Evolutionary conservation across 2,888 invertebrate species (phyloP).

Genomic region (Mythimna ferrago): DNA sequence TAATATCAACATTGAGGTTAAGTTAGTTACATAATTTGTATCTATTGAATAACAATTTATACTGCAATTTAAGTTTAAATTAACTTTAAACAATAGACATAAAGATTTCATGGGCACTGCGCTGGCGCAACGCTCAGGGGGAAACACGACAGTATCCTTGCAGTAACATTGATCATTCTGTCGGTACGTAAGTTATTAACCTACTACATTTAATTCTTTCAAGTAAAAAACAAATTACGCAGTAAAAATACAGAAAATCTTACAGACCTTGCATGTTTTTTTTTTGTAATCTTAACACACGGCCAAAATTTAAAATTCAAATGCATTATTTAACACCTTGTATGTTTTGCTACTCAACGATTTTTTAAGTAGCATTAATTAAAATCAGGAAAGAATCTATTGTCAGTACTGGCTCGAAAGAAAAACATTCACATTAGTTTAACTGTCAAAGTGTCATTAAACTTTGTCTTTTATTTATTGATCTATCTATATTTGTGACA

Average conservation of each 20-base stretch:
- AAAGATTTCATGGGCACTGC: slow-evolving; percentile 49
- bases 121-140: slow-evolving; percentile 61
- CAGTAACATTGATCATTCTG: slow-evolving; percentile 52
- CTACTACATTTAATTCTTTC: slow-evolving; percentile 25
- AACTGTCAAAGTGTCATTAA: slow-evolving; percentile 27
- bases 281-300: slow-evolving; percentile 43
- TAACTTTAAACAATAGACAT: slow-evolving; percentile 51
- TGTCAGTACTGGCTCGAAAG: not conserved
- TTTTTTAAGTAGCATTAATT: slow-evolving; percentile 35
- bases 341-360: slow-evolving; percentile 24
- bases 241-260: slow-evolving; percentile 24
- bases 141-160: slow-evolving; percentile 58
- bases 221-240: slow-evolving; percentile 33
- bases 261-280: slow-evolving; percentile 36
- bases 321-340: slow-evolving; percentile 42
- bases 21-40: slow-evolving; percentile 25
- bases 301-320: slow-evolving; percentile 54
- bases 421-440: slow-evolving; percentile 26
- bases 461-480: slow-evolving; percentile 1
- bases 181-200: slow-evolving; percentile 48
- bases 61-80: slow-evolving; percentile 46
- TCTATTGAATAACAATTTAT: slow-evolving; percentile 38
- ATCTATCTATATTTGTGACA: not conserved
- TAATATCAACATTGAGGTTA: slow-evolving; percentile 29
- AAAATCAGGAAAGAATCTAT: not conserved